Percentiles rank a stretch among this genome's conserved stretches.
These are phyloP conservation scores for Muricea muricata DNA, from an alignment of 92 coral and sea anemone species.

Conservation along the genomic window DNA sequence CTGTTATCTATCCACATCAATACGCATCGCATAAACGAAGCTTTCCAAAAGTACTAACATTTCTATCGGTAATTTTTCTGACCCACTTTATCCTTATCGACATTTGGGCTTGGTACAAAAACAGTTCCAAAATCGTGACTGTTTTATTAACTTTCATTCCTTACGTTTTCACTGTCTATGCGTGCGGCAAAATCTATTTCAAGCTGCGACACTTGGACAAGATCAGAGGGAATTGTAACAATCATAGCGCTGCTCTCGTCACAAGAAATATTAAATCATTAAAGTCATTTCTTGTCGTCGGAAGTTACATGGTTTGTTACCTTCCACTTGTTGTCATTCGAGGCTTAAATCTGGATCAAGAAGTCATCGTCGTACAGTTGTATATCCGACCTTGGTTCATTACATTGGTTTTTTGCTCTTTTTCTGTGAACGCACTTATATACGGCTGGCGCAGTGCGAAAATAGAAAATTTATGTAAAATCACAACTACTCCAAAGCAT, in stretches of 20 bases:
- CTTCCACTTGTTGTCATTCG: not conserved
- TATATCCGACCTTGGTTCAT: not conserved
- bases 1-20: not conserved
- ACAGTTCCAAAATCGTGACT: not conserved
- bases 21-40: not conserved
- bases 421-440: not conserved
- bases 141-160: not conserved
- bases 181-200: not conserved
- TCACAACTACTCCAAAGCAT: too few relatives aligned
- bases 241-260: not conserved
- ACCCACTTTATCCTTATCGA: not conserved
- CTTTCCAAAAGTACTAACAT: not conserved
- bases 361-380: not conserved
- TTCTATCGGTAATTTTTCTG: not conserved
- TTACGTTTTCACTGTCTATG: not conserved
- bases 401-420: not conserved
- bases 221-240: not conserved
- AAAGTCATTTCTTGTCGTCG: not conserved
- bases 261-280: not conserved
- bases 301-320: not conserved
- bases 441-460: conserved; percentile 15
- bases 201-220: not conserved
- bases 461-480: too few relatives aligned
- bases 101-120: not conserved
- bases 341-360: not conserved